phyloP scores from a whole-genome alignment of 2,797 vertebrate genomes.

The Tauraco hartlaubi region DNA sequence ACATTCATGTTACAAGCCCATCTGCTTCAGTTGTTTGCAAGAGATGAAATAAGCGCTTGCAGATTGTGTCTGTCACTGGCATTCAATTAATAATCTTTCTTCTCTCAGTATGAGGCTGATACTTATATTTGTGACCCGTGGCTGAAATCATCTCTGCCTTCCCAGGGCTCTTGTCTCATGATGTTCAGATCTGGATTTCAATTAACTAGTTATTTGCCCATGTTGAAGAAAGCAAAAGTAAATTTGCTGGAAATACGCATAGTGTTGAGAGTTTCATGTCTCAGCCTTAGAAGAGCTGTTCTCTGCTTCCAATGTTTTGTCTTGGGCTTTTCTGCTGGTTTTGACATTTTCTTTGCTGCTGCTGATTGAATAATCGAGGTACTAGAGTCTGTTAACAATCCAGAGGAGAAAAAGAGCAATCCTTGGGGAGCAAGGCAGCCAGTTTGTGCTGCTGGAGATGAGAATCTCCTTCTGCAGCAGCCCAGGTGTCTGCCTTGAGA shows the following conservation, averaged over 20 bases:
- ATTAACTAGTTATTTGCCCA: background rate
- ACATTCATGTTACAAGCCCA: background rate
- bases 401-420: background rate
- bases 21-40: background rate
- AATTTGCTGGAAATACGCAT: background rate
- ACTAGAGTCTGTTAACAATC: background rate
- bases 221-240: background rate
- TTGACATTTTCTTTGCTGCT: background rate
- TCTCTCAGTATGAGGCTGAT: background rate
- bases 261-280: background rate
- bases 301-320: background rate
- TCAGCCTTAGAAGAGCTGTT: background rate
- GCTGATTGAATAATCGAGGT: background rate
- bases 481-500: constrained; percentile 43
- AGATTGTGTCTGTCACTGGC: accelerated
- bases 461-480: constrained; percentile 25
- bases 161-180: background rate
- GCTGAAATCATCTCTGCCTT: background rate
- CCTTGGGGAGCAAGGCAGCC: accelerated
- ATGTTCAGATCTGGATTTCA: background rate
- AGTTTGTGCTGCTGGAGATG: background rate
- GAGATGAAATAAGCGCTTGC: background rate
- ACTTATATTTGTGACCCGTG: background rate
- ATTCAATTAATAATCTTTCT: background rate
- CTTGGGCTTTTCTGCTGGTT: background rate